phyloP scores from a whole-genome alignment of 1,140 invertebrate genomes.

The Megathymus violae region DNA sequence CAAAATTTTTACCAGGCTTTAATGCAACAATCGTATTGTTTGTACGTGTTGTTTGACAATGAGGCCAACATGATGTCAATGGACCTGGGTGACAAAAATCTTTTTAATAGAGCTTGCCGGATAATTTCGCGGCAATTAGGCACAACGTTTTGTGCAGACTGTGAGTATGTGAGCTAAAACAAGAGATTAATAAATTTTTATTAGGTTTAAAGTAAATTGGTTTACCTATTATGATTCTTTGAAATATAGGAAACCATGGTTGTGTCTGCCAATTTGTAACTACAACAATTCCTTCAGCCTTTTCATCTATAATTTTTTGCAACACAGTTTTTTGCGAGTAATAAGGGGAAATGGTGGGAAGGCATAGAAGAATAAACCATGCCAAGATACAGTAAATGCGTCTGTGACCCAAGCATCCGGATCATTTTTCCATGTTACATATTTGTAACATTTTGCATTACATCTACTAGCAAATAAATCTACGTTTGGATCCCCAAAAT shows the following conservation, averaged over 20 bases:
- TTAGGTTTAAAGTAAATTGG: conserved; percentile 28
- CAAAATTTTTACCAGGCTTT: conserved; percentile 60
- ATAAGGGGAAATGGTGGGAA: conserved; percentile 45
- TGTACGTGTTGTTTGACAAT: conserved; percentile 45
- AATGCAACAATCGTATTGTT: conserved; percentile 51
- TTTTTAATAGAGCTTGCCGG: conserved; percentile 38
- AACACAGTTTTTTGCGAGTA: conserved; percentile 11
- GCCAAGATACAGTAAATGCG: conserved; percentile 44
- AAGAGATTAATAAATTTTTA: conserved; percentile 19
- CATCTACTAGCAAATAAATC: conserved; percentile 30
- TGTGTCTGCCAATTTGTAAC: conserved; percentile 38
- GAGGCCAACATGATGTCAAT: conserved; percentile 49
- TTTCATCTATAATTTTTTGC: conserved; percentile 34
- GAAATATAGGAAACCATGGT: conserved; percentile 36
- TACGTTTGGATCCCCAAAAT: conserved; percentile 13
- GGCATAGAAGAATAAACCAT: conserved; percentile 36
- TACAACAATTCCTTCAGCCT: conserved; percentile 35
- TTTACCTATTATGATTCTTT: conserved; percentile 8
- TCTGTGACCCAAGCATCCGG: conserved; percentile 37
- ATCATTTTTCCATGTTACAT: conserved; percentile 40
- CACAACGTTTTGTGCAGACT: too few relatives aligned
- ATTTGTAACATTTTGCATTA: conserved; percentile 41
- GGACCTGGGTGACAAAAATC: conserved; percentile 17
- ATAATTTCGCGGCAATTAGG: conserved; percentile 38
- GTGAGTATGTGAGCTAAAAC: conserved; percentile 22